Evolutionary conservation across 64 coral and sea anemone genomes (phyloP), one percentile per base, ranked within the genome.

Genomic region (Acropora tenuis): DNA sequence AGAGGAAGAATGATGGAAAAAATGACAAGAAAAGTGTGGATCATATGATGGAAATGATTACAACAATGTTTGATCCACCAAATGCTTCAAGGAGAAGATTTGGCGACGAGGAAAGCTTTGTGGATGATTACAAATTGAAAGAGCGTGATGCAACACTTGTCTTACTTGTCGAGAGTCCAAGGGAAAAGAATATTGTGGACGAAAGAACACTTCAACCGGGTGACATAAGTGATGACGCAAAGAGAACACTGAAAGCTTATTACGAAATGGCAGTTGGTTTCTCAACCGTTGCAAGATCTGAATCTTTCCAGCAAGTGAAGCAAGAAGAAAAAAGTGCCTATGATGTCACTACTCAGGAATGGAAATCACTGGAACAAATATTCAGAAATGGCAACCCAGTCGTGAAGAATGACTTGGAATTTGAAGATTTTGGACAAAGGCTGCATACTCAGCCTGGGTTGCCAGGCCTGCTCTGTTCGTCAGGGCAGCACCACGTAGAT

Each of bases 261-360:
- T 85, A 85, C 10, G 45, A 46, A 17, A 69, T 85, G 82, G 82
- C 82, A 6, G 82, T 43, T 18, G 63, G 82, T 0, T 69, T 85
- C 18, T 16, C 82, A 49, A 49, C 0, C 30, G 44, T 11, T 10
- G 7, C 3, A 18, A 48, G 65, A 8, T 5, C 52, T 5, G 66
- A n/a, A 1, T 85, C 18, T 4, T 41, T 11, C 1, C 44, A 19
- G n/a, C 61, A 48, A 66, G 44, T 5, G 43, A 68, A 68, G 50
- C 6, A 71, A 30, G 18, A 48, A 20, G 63, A 47, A 30, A 66
- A 30, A 1, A 18, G 1, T 8, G 45, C 45, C 2, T 71, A 48
- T 7, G 11, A 47, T 48, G 45, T 72, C 65, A 20, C 16, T 20
- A 1, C 45, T 20, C 11, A 71, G 16, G 82, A 85, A 69, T 71